Evolutionary conservation across 2,888 invertebrate genomes (phyloP), one percentile per base, ranked within the genome.

Genomic region (Cryptus armator): DNA sequence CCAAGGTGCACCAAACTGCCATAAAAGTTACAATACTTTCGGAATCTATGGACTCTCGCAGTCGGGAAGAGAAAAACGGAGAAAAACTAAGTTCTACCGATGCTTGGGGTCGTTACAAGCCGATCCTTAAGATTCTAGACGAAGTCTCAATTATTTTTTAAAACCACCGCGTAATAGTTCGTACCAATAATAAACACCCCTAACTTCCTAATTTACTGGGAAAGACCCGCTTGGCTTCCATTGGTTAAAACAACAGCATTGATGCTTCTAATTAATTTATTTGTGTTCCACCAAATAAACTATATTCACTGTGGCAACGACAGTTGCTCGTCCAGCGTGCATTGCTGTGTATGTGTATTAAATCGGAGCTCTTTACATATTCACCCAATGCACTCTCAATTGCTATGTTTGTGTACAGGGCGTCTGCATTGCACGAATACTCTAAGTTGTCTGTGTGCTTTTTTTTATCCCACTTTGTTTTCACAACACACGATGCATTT

Each of bases 11-110:
- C 44, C 44, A 53, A 67, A 76, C 66, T 56, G 64, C 66, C 62
- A 43, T 71, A 79, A 79, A 79, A 79, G 64, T 79, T 79, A 76
- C 66, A 6, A 72, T 71, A 48, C 79, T 62, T 62, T 79, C n/a
- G 43, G 32, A 79, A 64, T 79, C 71, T 71, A 71, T 48, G 71
- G 62, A 71, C 71, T 56, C 29, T 48, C 7, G 77, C 43, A 64
- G 62, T 79, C 62, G 37, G 37, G 44, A 32, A 29, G 59, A 64
- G 48, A 66, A 62, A 46, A 29, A 9, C 7, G 19, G 12, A 51
- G 51, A 43, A 37, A 37, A 59, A 68, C 32, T 14, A 56, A 77
- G 37, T 32, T 78, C 14, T 64, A 37, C 51, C 64, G 12, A 56
- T 56, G 44, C 16, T 32, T 19, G 44, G 56, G 44, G 24, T 46